These are phyloP conservation scores for Fregetta grallaria DNA, from an alignment of 2,113 vertebrate genomes.

Conservation along the genomic window DNA sequence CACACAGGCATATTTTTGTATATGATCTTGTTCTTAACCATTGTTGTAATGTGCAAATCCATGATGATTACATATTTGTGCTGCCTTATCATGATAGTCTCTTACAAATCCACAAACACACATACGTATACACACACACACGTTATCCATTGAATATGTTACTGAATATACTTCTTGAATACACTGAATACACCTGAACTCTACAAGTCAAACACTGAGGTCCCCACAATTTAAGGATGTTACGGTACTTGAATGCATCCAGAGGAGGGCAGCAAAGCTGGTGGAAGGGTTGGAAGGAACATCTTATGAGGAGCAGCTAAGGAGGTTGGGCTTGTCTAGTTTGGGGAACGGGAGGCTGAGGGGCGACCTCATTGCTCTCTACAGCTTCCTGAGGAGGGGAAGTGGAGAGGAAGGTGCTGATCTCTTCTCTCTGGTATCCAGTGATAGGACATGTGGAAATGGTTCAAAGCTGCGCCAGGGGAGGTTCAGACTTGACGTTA, in stretches of 20 bases:
- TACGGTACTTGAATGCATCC: background rate
- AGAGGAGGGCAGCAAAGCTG: background rate
- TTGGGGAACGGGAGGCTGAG: background rate
- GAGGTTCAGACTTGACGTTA: background rate
- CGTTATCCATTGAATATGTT: background rate
- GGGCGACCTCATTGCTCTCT: background rate
- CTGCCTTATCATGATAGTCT: background rate
- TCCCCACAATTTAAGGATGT: background rate
- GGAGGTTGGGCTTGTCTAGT: background rate
- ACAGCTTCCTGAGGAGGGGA: background rate
- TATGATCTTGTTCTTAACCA: background rate
- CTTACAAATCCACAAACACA: background rate
- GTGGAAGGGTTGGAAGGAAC: background rate
- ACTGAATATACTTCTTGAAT: background rate
- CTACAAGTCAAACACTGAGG: background rate
- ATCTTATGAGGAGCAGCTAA: background rate
- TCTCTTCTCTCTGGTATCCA: no score
- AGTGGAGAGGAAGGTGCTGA: no score
- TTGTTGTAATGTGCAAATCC: background rate
- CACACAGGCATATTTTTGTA: background rate
- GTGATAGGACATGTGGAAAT: background rate
- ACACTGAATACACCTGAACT: background rate
- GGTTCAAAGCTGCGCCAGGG: background rate
- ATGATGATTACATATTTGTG: background rate
- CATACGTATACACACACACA: no score